A percentile compares a stretch with the other conserved stretches of the same genome.
phyloP scores from a whole-genome alignment of 2,113 vertebrate genomes.

The Oreochromis spilurus region DNA sequence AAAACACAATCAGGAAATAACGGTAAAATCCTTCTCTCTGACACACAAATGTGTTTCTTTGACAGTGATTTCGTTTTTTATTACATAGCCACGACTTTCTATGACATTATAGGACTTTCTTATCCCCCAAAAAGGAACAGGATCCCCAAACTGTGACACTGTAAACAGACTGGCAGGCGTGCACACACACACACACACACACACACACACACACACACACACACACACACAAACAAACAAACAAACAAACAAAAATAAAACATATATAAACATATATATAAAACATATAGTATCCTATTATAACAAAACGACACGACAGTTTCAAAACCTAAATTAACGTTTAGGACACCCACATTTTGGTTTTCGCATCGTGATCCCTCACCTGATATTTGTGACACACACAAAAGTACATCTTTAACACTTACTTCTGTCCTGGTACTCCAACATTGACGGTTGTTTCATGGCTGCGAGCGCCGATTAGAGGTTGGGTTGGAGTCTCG shows the following conservation, averaged over 20 bases:
- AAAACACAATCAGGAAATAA: background rate
- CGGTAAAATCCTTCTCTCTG: background rate
- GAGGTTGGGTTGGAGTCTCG: constrained; percentile 1
- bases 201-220: background rate
- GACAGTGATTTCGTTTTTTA: background rate
- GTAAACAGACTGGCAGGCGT: too few relatives aligned
- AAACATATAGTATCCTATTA: background rate
- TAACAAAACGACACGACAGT: background rate
- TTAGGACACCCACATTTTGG: background rate
- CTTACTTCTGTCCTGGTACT: background rate
- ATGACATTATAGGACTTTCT: background rate
- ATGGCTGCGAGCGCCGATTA: background rate
- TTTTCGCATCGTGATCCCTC: background rate
- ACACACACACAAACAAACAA: background rate
- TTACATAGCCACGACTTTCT: background rate
- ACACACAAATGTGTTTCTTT: background rate
- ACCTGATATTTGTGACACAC: background rate
- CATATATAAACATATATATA: background rate
- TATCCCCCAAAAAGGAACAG: background rate
- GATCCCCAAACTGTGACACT: background rate
- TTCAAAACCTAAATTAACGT: background rate
- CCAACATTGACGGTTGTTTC: background rate
- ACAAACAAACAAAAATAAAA: background rate
- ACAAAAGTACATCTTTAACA: background rate
- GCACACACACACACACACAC: background rate